These are phyloP conservation scores for Corydoras maculifer DNA, from an alignment of 2,113 vertebrate species.

Conservation along the genomic window DNA sequence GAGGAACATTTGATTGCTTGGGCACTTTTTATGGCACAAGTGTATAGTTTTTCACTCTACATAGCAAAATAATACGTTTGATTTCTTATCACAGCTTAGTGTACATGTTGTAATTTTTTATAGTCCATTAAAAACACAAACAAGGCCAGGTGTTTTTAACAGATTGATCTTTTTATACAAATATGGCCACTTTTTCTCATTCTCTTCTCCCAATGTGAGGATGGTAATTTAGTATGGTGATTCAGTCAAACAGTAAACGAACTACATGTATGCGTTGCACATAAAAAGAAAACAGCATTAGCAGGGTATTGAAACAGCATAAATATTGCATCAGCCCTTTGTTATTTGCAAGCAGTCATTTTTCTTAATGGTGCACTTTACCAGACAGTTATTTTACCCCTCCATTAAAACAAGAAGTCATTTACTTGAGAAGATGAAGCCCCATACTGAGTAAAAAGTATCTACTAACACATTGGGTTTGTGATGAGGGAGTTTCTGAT, in stretches of 20 bases:
- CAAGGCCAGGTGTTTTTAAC: too few species aligned
- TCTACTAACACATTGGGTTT: not conserved
- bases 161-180: too few species aligned
- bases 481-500: not conserved
- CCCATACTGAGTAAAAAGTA: slow-evolving; percentile 1
- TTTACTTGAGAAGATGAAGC: slow-evolving; percentile 67
- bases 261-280: slow-evolving; percentile 53
- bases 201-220: too few species aligned
- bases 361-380: slow-evolving; percentile 86
- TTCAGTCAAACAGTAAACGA: slow-evolving; percentile 32
- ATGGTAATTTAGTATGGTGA: not conserved
- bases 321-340: slow-evolving; percentile 69
- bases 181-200: too few species aligned
- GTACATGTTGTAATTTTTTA: too few species aligned
- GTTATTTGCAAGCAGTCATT: slow-evolving; percentile 59
- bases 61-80: too few species aligned
- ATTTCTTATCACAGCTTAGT: too few species aligned
- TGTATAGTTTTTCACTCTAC: too few species aligned
- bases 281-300: slow-evolving; percentile 60
- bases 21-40: too few species aligned
- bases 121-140: too few species aligned
- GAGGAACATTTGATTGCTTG: too few species aligned
- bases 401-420: slow-evolving; percentile 78
- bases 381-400: slow-evolving; percentile 74
- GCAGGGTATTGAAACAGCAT: slow-evolving; percentile 54